phyloP scores from a whole-genome alignment of 2,888 invertebrate species.

The Tiphia femorata region DNA sequence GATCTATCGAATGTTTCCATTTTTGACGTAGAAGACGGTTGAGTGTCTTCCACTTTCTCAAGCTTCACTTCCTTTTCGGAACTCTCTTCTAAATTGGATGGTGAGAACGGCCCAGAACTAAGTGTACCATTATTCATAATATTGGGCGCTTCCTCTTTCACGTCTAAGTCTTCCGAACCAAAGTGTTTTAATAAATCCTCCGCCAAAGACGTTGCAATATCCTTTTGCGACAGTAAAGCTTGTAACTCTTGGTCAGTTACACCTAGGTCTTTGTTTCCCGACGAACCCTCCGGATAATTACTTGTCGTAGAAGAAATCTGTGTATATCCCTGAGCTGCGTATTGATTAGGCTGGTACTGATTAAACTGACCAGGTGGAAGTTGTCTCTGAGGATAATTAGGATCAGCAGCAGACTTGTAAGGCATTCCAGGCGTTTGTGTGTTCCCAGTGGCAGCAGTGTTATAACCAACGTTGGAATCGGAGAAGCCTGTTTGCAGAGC shows the following conservation, averaged over 20 bases:
- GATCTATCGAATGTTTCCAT: constrained; percentile 36
- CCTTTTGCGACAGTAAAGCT: constrained; percentile 81
- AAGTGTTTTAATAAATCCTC: constrained; percentile 91
- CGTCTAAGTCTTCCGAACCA: constrained; percentile 78
- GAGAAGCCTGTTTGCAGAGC: constrained; percentile 70
- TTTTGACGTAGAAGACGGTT: constrained; percentile 46
- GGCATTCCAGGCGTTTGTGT: constrained; percentile 70
- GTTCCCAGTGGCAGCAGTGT: constrained; percentile 68
- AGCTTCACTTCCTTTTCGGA: constrained; percentile 66
- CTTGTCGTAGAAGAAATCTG: constrained; percentile 67
- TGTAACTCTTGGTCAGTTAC: constrained; percentile 81
- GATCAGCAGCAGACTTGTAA: constrained; percentile 69
- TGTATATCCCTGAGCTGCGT: constrained; percentile 64
- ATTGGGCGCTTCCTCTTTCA: constrained; percentile 66
- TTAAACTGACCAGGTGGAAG: constrained; percentile 42
- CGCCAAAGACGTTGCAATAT: constrained; percentile 83
- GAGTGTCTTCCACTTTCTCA: constrained; percentile 50
- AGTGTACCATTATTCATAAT: constrained; percentile 63
- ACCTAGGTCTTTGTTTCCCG: constrained; percentile 68
- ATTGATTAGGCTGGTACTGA: constrained; percentile 59
- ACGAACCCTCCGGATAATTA: constrained; percentile 62
- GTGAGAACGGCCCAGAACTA: constrained; percentile 73
- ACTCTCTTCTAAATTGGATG: constrained; percentile 67
- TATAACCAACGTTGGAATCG: constrained; percentile 66
- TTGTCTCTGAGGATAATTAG: constrained; percentile 57